Evolutionary conservation across 2,113 vertebrate species (phyloP).

Genomic region (Amphiprion percula): DNA sequence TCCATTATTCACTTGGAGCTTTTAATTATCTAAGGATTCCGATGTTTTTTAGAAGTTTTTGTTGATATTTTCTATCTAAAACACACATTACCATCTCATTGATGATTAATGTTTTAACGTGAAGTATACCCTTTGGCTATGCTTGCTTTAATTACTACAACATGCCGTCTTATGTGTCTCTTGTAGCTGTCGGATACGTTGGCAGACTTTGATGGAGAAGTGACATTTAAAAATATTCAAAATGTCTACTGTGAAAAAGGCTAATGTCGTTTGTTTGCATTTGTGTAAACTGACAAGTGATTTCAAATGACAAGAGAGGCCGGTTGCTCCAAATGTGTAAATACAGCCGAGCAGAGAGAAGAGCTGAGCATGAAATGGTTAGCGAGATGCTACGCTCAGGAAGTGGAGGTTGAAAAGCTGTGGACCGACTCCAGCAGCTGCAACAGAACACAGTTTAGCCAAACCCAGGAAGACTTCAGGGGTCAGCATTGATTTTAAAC

Average conservation of each 20-base stretch:
- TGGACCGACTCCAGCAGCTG: no score
- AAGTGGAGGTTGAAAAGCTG: no score
- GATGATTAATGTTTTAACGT: neutral
- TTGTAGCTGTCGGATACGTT: neutral
- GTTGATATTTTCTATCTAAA: neutral
- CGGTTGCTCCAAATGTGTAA: neutral
- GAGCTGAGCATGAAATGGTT: no score
- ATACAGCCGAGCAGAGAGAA: neutral
- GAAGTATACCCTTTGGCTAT: neutral
- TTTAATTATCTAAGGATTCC: neutral
- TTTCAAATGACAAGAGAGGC: neutral
- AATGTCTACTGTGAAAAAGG: constrained; percentile 13
- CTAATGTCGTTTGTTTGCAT: neutral
- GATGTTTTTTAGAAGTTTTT: neutral
- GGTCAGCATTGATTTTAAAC: no score
- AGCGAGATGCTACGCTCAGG: no score
- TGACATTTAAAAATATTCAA: constrained; percentile 2
- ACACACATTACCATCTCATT: neutral
- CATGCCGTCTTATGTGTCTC: neutral
- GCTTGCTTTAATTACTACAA: neutral
- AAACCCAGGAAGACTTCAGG: no score
- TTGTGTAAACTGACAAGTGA: constrained; percentile 12
- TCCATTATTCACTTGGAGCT: no score
- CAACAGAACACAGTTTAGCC: neutral
- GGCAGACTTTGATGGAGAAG: neutral